phyloP scores from a whole-genome alignment of 1,140 invertebrate species.

The Drosophila melanica region DNA sequence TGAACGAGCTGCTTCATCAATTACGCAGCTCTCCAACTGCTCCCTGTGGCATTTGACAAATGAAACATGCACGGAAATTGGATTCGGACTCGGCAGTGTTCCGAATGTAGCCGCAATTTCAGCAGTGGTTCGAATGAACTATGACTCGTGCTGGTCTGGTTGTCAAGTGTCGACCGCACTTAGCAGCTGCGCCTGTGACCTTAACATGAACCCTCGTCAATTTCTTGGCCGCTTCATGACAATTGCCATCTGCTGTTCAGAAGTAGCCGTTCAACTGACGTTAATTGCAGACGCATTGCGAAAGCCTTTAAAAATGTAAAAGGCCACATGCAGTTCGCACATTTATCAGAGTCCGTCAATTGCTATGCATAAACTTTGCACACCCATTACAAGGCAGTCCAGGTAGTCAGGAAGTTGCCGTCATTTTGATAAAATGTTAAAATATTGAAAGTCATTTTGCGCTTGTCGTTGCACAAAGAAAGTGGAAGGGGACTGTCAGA shows the following conservation, averaged over 20 bases:
- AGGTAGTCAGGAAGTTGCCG: conserved; percentile 68
- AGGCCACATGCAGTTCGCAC: conserved; percentile 22
- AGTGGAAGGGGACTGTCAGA: conserved; percentile 48
- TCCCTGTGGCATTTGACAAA: conserved; percentile 67
- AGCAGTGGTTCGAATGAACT: conserved; percentile 42
- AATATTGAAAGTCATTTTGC: conserved; percentile 79
- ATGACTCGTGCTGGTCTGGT: conserved; percentile 23
- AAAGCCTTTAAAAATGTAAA: conserved; percentile 29
- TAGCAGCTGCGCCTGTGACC: conserved; percentile 35
- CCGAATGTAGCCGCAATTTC: conserved; percentile 28
- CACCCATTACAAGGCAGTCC: conserved; percentile 30
- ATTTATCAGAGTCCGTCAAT: conserved; percentile 11
- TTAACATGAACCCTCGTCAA: conserved; percentile 61
- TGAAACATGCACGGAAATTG: conserved; percentile 74
- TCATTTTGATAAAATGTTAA: conserved; percentile 75
- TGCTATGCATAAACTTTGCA: conserved; percentile 4
- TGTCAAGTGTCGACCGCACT: conserved; percentile 40
- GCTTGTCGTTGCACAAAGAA: conserved; percentile 48
- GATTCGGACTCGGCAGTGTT: conserved; percentile 41
- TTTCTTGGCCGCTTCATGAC: conserved; percentile 46
- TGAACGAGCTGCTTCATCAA: conserved; percentile 67
- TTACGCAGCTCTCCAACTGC: conserved; percentile 53
- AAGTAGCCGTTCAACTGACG: conserved; percentile 29
- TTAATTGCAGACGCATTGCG: conserved; percentile 44
- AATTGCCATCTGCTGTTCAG: conserved; percentile 53